These are phyloP conservation scores for Clytia hemisphaerica DNA, from an alignment of 30 jellyfish, hydroid and myxozoan species.

Conservation along the genomic window DNA sequence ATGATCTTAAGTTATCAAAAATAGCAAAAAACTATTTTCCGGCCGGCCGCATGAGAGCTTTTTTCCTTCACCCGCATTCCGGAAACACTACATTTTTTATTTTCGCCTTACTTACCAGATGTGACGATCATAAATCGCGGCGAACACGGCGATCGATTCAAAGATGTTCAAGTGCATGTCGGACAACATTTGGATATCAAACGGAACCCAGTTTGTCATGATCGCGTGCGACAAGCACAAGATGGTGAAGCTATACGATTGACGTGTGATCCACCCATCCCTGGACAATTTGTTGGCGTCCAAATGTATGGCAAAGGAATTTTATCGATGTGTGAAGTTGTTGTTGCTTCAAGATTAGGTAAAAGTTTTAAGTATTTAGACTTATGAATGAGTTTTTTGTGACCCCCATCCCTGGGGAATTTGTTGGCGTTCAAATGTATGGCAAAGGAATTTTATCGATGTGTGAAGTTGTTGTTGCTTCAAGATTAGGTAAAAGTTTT, in stretches of 20 bases:
- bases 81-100: too few species aligned
- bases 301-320: constrained; percentile 95
- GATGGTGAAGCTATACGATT: constrained; percentile 93
- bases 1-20: too few species aligned
- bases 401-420: constrained; percentile 97
- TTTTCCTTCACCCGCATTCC: too few species aligned
- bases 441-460: constrained; percentile 86
- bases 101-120: constrained; percentile 43
- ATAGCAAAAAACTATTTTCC: too few species aligned
- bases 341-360: constrained; percentile 90
- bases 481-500: constrained; percentile 67
- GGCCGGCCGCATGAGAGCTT: too few species aligned
- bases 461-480: constrained; percentile 93
- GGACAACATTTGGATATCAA: constrained; percentile 58
- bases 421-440: constrained; percentile 86
- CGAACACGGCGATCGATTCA: constrained; percentile 83
- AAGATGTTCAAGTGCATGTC: constrained; percentile 81
- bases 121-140: constrained; percentile 92
- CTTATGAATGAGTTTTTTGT: too few species aligned
- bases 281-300: constrained; percentile 89
- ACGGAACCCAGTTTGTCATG: constrained; percentile 93
- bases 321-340: constrained; percentile 85
- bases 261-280: constrained; percentile 97
- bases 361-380: constrained; percentile 1
- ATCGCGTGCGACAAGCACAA: constrained; percentile 71